Percentiles rank a stretch among this genome's conserved stretches.
Conservation (phyloP, 2,113 vertebrate species). For the Chelonoidis abingdonii region DNA sequence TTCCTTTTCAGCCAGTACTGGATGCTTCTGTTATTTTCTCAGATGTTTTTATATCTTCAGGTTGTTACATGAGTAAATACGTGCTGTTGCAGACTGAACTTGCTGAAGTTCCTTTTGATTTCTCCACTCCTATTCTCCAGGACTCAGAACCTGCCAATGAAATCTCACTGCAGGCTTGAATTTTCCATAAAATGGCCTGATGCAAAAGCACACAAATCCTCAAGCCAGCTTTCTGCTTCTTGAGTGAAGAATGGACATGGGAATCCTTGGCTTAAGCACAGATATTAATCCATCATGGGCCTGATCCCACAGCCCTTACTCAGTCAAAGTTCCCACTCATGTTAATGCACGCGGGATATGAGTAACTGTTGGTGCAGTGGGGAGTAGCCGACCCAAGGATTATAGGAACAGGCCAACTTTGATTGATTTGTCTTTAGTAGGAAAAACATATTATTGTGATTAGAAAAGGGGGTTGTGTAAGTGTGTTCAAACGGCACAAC, state of each 20-base stretch:
- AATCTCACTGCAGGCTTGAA: background rate
- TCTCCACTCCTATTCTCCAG: background rate
- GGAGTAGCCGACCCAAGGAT: background rate
- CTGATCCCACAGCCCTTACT: background rate
- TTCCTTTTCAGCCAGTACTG: background rate
- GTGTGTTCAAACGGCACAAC: background rate
- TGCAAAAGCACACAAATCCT: background rate
- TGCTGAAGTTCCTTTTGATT: background rate
- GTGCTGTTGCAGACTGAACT: background rate
- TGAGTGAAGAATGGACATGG: background rate
- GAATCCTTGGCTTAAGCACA: background rate
- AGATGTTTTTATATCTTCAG: background rate
- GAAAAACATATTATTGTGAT: background rate
- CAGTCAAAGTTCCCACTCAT: background rate
- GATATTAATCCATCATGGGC: rapidly evolving
- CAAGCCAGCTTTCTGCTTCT: background rate
- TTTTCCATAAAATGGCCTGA: background rate
- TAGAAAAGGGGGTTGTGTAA: background rate
- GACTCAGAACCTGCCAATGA: background rate
- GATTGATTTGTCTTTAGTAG: background rate
- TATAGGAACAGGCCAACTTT: background rate
- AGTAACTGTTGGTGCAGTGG: background rate
- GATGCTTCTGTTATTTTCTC: background rate
- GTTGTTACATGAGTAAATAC: conserved; percentile 21
- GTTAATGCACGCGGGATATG: background rate